A percentile compares a stretch with the other conserved stretches of the same genome.
These are phyloP conservation scores for Xanthorhoe spadicearia DNA, from an alignment of 2,888 invertebrate genomes.

Conservation along the genomic window DNA sequence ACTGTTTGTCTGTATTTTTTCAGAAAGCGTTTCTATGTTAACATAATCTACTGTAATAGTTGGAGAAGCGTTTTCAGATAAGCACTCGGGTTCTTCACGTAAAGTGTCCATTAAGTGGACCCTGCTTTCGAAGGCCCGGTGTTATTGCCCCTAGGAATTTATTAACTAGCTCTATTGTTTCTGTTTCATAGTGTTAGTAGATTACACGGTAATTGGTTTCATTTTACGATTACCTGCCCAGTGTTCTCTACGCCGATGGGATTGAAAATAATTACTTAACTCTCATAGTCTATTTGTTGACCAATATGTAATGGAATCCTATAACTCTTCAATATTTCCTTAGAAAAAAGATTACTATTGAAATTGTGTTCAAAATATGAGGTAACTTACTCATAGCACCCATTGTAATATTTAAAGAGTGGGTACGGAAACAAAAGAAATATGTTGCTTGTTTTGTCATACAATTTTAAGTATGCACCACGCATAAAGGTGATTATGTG, in stretches of 20 bases:
- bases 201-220: conserved; percentile 43
- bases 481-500: too few species aligned
- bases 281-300: not conserved
- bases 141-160: conserved; percentile 51
- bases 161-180: conserved; percentile 50
- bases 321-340: not conserved
- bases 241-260: not conserved
- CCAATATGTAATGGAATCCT: not conserved
- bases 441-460: too few species aligned
- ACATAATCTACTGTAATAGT: conserved; percentile 39
- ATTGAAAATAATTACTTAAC: conserved; percentile 13
- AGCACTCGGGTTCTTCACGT: conserved; percentile 42
- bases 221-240: conserved; percentile 28
- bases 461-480: too few species aligned
- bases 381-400: too few species aligned
- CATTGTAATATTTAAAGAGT: too few species aligned
- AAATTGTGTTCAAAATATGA: too few species aligned
- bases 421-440: too few species aligned
- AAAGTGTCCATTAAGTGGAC: conserved; percentile 52
- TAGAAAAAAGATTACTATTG: too few species aligned
- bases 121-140: conserved; percentile 45
- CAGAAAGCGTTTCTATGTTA: conserved; percentile 11
- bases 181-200: conserved; percentile 37
- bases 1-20: not conserved
- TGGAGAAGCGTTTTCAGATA: conserved; percentile 56